phyloP scores from a whole-genome alignment of 2,113 vertebrate genomes.

The Oryzias melastigma region DNA sequence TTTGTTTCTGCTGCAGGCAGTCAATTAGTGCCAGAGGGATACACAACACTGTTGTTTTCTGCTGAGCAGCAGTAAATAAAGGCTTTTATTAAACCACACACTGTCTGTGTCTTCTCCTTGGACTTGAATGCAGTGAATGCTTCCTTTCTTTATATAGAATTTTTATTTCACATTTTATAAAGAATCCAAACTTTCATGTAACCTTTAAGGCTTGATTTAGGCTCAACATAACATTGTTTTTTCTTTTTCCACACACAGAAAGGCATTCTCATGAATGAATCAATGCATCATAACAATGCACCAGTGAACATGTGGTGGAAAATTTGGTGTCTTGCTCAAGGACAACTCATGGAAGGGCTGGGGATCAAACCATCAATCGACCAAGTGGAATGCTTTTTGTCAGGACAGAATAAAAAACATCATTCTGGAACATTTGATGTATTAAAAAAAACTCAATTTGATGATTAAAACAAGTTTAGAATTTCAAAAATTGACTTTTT shows the following conservation, averaged over 20 bases:
- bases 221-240: not conserved
- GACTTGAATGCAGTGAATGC: slow-evolving; percentile 77
- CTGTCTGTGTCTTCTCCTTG: slow-evolving; percentile 69
- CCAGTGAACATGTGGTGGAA: too few species aligned
- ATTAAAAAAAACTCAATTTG: too few species aligned
- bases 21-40: slow-evolving; percentile 76
- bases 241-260: not conserved
- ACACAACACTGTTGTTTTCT: slow-evolving; percentile 70
- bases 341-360: not conserved
- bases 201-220: not conserved
- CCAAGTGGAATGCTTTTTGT: not conserved
- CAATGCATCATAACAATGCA: not conserved
- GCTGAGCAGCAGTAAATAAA: slow-evolving; percentile 79
- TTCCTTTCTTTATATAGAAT: slow-evolving; percentile 24
- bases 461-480: too few species aligned
- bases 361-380: not conserved
- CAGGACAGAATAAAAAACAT: too few species aligned
- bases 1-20: slow-evolving; percentile 72
- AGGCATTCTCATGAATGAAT: not conserved
- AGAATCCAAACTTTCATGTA: not conserved
- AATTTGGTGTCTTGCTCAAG: not conserved
- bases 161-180: not conserved
- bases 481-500: too few species aligned
- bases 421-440: too few species aligned
- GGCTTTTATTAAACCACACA: slow-evolving; percentile 73